These are phyloP conservation scores for Elaeidobius kamerunicus DNA, from an alignment of 2,888 invertebrate species.

Conservation along the genomic window DNA sequence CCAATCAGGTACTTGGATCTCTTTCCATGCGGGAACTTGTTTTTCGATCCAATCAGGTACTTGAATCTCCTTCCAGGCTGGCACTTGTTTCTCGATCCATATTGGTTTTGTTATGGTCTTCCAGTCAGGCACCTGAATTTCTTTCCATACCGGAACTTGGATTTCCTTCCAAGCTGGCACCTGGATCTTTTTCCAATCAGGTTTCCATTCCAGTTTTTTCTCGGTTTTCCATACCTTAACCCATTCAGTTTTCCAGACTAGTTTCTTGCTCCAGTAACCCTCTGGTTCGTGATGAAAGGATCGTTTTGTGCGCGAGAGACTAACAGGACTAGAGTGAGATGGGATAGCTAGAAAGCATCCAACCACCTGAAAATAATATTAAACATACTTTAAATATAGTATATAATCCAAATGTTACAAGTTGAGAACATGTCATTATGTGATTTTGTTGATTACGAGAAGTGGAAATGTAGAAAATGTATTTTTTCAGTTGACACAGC, in stretches of 20 bases:
- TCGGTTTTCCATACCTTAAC: conserved; percentile 72
- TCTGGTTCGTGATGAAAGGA: conserved; percentile 61
- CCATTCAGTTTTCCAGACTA: conserved; percentile 82
- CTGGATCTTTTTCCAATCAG: conserved; percentile 69
- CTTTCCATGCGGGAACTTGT: conserved; percentile 61
- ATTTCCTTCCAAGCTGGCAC: conserved; percentile 65
- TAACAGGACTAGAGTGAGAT: conserved; percentile 45
- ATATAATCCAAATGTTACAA: conserved; percentile 7
- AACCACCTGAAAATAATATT: conserved; percentile 55
- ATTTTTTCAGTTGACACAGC: too few relatives aligned
- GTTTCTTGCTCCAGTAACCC: conserved; percentile 79
- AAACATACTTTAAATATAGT: too few relatives aligned
- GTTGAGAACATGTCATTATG: not conserved
- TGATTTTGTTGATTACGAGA: not conserved
- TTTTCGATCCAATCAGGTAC: conserved; percentile 65
- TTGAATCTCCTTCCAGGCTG: conserved; percentile 61
- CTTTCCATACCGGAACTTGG: conserved; percentile 75
- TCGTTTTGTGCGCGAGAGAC: conserved; percentile 55
- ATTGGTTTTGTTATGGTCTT: conserved; percentile 68
- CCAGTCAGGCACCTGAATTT: conserved; percentile 75
- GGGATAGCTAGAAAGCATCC: conserved; percentile 56
- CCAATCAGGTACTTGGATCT: conserved; percentile 61
- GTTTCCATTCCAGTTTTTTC: conserved; percentile 70
- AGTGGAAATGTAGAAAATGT: not conserved
- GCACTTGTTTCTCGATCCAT: conserved; percentile 78